A percentile compares a stretch with the other conserved stretches of the same genome.
These are phyloP conservation scores for Emydocephalus ijimae DNA, from an alignment of 2,113 vertebrate species.

Conservation along the genomic window DNA sequence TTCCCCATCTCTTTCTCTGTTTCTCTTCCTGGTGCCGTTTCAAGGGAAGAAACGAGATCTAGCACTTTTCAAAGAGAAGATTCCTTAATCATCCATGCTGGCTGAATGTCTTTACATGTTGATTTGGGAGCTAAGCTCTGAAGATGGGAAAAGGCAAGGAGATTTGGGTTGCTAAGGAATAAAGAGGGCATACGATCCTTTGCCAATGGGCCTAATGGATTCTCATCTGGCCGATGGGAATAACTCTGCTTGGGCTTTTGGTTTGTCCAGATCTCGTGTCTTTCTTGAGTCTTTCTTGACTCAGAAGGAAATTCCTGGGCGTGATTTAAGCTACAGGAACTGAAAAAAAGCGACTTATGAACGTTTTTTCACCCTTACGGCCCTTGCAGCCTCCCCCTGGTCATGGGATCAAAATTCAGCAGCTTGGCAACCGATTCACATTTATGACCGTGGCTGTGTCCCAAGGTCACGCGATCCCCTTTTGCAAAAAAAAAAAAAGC, in stretches of 20 bases:
- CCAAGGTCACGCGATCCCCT: too few relatives aligned
- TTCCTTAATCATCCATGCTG: conserved; percentile 63
- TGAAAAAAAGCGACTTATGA: too few relatives aligned
- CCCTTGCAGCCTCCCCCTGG: too few relatives aligned
- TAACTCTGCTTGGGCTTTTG: conserved; percentile 13
- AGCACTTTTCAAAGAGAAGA: conserved; percentile 58
- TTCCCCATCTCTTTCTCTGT: not conserved
- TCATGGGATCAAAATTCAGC: too few relatives aligned
- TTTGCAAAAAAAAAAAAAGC: too few relatives aligned
- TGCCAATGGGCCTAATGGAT: conserved; percentile 18
- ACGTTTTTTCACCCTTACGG: too few relatives aligned
- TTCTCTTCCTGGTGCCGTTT: conserved; percentile 36
- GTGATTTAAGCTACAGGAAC: conserved; percentile 19
- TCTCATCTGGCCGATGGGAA: conserved; percentile 47
- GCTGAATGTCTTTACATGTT: conserved; percentile 56
- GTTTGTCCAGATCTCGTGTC: conserved; percentile 41
- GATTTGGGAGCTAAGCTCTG: conserved; percentile 51
- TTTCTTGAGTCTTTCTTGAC: conserved; percentile 57
- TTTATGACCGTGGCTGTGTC: too few relatives aligned
- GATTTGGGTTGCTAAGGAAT: conserved; percentile 62
- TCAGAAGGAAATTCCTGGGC: conserved; percentile 30
- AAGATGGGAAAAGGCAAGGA: conserved; percentile 59
- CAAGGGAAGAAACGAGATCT: conserved; percentile 59
- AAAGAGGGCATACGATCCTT: conserved; percentile 52
- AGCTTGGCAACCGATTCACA: too few relatives aligned